Evolutionary conservation across 2,888 invertebrate genomes (phyloP).

Genomic region (Panopea generosa): DNA sequence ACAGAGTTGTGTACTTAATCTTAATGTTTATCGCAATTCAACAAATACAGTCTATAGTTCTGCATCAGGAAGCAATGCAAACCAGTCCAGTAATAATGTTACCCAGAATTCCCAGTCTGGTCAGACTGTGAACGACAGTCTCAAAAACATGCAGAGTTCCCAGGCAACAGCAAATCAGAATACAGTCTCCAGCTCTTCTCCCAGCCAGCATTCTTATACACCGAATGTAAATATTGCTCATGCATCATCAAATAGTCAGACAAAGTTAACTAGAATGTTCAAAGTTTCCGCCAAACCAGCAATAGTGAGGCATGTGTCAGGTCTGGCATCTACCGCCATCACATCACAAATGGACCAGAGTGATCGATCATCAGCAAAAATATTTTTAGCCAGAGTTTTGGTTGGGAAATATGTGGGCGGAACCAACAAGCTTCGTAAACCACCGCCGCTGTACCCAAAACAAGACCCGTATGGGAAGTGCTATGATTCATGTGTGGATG

Average conservation of each 20-base stretch:
- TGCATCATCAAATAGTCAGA: too few relatives aligned
- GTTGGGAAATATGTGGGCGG: constrained; percentile 81
- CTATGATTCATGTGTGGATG: constrained; percentile 83
- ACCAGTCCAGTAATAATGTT: not conserved
- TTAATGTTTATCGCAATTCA: constrained; percentile 7
- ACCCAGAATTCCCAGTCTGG: too few relatives aligned
- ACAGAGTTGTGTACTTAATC: not conserved
- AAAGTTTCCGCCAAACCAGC: constrained; percentile 35
- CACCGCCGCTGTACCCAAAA: constrained; percentile 73
- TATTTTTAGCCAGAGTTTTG: constrained; percentile 81
- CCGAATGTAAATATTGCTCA: too few relatives aligned
- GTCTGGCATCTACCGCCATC: constrained; percentile 33
- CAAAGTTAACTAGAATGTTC: not conserved
- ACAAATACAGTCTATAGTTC: constrained; percentile 28
- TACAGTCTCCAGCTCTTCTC: too few relatives aligned
- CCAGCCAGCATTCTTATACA: too few relatives aligned
- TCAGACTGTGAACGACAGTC: too few relatives aligned
- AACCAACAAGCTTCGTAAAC: constrained; percentile 73
- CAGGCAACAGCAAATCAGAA: too few relatives aligned
- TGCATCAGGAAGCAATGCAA: not conserved
- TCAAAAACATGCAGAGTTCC: too few relatives aligned
- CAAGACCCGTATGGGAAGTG: constrained; percentile 78
- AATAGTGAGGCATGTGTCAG: constrained; percentile 35
- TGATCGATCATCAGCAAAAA: constrained; percentile 57
- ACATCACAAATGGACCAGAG: constrained; percentile 25